Evolutionary conservation across 2,797 vertebrate genomes (phyloP), one percentile per base, ranked within the genome.

Genomic region (Pelochelys cantorii): DNA sequence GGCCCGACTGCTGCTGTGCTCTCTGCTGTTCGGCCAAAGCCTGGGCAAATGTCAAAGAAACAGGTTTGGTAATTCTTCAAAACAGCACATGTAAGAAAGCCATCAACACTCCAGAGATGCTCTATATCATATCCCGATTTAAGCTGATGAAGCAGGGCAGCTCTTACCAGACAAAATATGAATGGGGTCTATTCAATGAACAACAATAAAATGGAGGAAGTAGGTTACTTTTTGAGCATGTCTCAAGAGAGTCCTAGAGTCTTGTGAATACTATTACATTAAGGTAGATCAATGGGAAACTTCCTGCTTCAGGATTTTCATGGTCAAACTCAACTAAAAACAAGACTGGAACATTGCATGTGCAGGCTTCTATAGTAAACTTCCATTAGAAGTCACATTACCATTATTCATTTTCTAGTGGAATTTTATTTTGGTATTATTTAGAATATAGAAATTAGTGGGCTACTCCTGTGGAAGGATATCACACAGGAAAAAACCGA

Each of bases 1-100:
- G 96, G 11, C 97, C 96, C 14, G 98, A 97, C 95, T 99, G 98
- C 90, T 99, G 99, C 95, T 99, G 99, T 52, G 98, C 98, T 95
- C 99, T 98, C 97, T 99, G 99, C 94, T 99, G 99, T 96, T 99
- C 99, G 18, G 99, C 99, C 93, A 99, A 97, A 77, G 99, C 99
- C 99, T 99, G 95, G 7, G 80, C 86, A 48, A 95, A 83, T 12
- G 6, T 79, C 82, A 11, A 93, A 91, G 84, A 0, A n/a, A 65
- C 1, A 15, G 15, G 95, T 80, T 87, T 85, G 89, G 94, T 77
- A 87, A 79, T 60, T 42, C 74, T 52, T 91, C 95, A 65, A 25
- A 81, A 74, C 79, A 80, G 57, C 1, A 25, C 4, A 3, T 22
- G 3, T 20, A 25, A 48, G 11, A 42, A 25, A 52, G 42, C 42